Percentiles rank a stretch among this genome's conserved stretches.
These are phyloP conservation scores for Schizothorax lantsangensis DNA, from an alignment of 2,797 vertebrate genomes.

Conservation along the genomic window DNA sequence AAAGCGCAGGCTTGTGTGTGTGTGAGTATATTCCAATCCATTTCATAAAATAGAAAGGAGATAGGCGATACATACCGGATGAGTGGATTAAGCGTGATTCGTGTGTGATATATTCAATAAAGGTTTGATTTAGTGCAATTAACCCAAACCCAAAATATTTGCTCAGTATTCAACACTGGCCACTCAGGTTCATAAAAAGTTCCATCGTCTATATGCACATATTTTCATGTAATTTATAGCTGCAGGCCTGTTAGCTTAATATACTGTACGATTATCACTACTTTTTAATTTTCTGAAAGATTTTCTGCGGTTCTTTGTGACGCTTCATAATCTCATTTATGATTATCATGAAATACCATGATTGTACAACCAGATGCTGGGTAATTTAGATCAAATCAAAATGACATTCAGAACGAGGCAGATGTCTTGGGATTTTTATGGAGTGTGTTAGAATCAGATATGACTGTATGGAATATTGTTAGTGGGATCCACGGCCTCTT, in stretches of 20 bases:
- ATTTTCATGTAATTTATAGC: constrained; percentile 1
- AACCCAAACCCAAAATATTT: background rate
- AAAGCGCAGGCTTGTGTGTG: background rate
- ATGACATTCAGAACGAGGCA: constrained; percentile 44
- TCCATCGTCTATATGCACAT: background rate
- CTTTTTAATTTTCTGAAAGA: constrained; percentile 23
- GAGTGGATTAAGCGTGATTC: background rate
- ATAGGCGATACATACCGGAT: background rate
- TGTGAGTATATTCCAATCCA: constrained; percentile 24
- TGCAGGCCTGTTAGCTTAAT: background rate
- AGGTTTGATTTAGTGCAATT: background rate
- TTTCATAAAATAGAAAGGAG: constrained; percentile 1
- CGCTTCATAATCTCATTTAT: constrained; percentile 50
- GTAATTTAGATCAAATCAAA: constrained; percentile 55
- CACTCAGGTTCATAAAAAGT: background rate
- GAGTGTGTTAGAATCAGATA: constrained; percentile 50
- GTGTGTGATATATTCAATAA: constrained; percentile 8
- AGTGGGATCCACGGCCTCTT: constrained; percentile 28
- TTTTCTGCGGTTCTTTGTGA: constrained; percentile 33
- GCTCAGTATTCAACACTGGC: background rate
- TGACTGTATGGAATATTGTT: constrained; percentile 55
- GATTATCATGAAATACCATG: constrained; percentile 34
- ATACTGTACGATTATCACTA: background rate
- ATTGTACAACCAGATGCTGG: constrained; percentile 53
- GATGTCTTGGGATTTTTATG: constrained; percentile 34